Evolutionary conservation across 1,140 invertebrate species (phyloP).

Genomic region (Panulirus ornatus): DNA sequence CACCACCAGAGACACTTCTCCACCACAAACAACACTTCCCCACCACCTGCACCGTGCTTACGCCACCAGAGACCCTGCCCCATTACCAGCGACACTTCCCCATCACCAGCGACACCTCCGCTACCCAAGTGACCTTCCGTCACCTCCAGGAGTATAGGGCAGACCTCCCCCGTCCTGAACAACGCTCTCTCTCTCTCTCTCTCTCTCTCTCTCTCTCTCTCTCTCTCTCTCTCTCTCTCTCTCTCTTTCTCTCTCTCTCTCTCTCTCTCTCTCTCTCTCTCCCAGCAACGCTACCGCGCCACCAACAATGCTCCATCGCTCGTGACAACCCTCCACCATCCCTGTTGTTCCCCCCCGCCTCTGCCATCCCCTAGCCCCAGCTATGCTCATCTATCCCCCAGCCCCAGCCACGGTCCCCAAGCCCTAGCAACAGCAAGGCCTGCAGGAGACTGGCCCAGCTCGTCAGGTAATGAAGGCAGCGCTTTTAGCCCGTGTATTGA

Average conservation of each 20-base stretch:
- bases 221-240: constrained; percentile 5
- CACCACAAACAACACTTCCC: too few relatives aligned
- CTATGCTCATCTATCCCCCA: background rate
- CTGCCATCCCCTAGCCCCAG: background rate
- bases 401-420: background rate
- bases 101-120: too few relatives aligned
- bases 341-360: background rate
- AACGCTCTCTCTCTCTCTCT: too few relatives aligned
- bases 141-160: too few relatives aligned
- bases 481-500: background rate
- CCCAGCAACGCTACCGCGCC: background rate
- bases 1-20: too few relatives aligned
- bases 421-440: background rate
- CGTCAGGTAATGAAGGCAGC: background rate
- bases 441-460: background rate
- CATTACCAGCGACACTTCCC: too few relatives aligned
- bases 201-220: too few relatives aligned
- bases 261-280: background rate
- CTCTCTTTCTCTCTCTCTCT: too few relatives aligned
- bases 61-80: too few relatives aligned
- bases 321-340: background rate
- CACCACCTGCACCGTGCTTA: too few relatives aligned
- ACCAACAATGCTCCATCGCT: background rate
- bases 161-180: too few relatives aligned
- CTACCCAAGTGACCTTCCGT: too few relatives aligned